phyloP scores from a whole-genome alignment of 2,888 invertebrate species.

The Tipula helvola region DNA sequence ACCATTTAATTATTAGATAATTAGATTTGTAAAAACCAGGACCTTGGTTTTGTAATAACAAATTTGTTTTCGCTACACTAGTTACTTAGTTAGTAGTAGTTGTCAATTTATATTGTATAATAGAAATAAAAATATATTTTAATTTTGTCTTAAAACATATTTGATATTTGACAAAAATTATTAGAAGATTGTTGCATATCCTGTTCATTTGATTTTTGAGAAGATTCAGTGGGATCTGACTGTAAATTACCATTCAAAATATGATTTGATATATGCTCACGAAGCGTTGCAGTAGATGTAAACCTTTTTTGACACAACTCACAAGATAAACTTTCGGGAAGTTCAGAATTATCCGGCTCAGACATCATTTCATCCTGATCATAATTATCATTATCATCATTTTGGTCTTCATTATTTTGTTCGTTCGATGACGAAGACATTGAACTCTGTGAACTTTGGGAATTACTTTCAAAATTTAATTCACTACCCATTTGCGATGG shows the following conservation, averaged over 20 bases:
- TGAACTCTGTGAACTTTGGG: conserved; percentile 21
- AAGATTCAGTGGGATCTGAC: background rate
- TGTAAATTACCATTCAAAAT: conserved; percentile 31
- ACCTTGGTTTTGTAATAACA: too few relatives aligned
- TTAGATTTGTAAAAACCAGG: too few relatives aligned
- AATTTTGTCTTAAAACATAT: background rate
- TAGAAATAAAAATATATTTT: background rate
- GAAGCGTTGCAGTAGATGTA: conserved; percentile 30
- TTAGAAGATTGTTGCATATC: background rate
- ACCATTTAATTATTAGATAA: too few relatives aligned
- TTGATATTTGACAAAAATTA: conserved; percentile 8
- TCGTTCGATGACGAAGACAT: conserved; percentile 14
- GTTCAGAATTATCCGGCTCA: conserved; percentile 22
- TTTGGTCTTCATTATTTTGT: conserved; percentile 15
- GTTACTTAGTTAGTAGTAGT: too few relatives aligned
- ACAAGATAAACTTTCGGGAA: conserved; percentile 25
- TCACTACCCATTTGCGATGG: conserved; percentile 15
- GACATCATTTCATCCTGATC: background rate
- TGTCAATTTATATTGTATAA: too few relatives aligned
- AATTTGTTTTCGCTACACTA: too few relatives aligned
- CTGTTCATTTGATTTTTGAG: background rate
- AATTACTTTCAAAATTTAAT: conserved; percentile 18
- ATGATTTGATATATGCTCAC: conserved; percentile 34
- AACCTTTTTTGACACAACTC: conserved; percentile 35
- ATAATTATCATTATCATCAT: conserved; percentile 13